These are phyloP conservation scores for Agrenia bidenticulata DNA, from an alignment of 2,888 invertebrate genomes.

Conservation along the genomic window DNA sequence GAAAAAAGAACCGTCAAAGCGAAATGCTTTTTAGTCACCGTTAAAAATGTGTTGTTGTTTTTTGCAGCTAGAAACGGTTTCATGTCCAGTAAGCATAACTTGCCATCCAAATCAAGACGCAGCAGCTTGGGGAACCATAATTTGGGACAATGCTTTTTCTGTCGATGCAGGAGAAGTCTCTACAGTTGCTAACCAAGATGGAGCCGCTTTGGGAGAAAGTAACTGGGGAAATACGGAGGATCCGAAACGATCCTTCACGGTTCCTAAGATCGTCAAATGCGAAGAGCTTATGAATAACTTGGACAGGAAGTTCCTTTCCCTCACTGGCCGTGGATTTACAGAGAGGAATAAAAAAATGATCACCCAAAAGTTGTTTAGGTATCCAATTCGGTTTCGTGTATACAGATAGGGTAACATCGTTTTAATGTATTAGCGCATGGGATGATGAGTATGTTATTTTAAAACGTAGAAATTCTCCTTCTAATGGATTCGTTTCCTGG, in stretches of 20 bases:
- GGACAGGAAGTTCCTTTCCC: slow-evolving; percentile 10
- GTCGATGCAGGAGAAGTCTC: not conserved
- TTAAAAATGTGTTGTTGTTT: too few relatives aligned
- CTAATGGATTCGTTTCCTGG: slow-evolving; percentile 19
- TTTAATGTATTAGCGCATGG: too few relatives aligned
- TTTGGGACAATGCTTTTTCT: slow-evolving; percentile 36
- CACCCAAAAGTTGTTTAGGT: slow-evolving; percentile 19
- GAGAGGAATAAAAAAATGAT: slow-evolving; percentile 18
- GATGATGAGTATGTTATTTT: not conserved
- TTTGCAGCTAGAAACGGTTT: slow-evolving; percentile 20
- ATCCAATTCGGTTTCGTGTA: not conserved
- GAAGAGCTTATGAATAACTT: slow-evolving; percentile 19
- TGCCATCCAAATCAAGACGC: slow-evolving; percentile 31
- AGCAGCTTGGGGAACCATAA: slow-evolving; percentile 22
- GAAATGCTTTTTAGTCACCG: not conserved
- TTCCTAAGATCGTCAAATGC: slow-evolving; percentile 22
- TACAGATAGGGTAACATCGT: too few relatives aligned
- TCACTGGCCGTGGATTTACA: slow-evolving; percentile 14
- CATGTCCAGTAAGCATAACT: slow-evolving; percentile 28
- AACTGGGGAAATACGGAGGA: too few relatives aligned
- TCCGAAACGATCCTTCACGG: slow-evolving; percentile 21
- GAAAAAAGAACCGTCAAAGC: not conserved
- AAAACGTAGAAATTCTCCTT: not conserved
- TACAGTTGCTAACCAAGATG: too few relatives aligned
- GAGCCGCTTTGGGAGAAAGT: too few relatives aligned